Evolutionary conservation across 2,113 vertebrate species (phyloP), one percentile per base, ranked within the genome.

Genomic region (Leucopsar rothschildi): DNA sequence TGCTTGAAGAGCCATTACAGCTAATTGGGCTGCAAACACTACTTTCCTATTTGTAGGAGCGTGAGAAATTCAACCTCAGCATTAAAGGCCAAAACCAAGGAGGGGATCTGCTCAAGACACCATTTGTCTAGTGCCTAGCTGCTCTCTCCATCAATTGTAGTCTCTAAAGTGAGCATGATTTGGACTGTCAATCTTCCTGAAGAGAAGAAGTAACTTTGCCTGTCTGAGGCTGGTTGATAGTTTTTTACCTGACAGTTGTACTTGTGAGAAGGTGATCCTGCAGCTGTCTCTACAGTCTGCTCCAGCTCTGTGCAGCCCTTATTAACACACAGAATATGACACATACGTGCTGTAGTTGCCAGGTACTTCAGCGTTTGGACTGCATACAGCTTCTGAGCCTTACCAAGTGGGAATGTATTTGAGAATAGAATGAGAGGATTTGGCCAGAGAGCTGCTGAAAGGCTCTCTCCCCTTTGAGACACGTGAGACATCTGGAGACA

Each of bases 51-150:
- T 71, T 92, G 37, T 52, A 71, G 56, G 76, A 93, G 40, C 88
- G 20, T 86, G 85, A 92, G 91, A 96, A 96, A 94, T 93, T 80
- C 92, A 90, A 53, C 72, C 71, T 75, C 71, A 56, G 72, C 55
- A 86, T 59, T 78, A 83, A 86, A 86, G 47, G 76, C 71, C 71
- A 68, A 70, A 94, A 50, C 68, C 63, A 82, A 88, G 60, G 69
- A 94, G 49, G 9, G 64, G 71, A 59, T 86, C 71, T 73, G 29
- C 39, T 85, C 3, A 4, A 73, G 82, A 52, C 37, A 83, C 35
- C 39, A 29, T 59, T 80, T 71, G 68, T 93, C 63, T 86, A 23
- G 49, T 55, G 39, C 23, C 63, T 88, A 56, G 31, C 52, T 78
- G 35, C 4, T 80, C 16, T 82, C 33, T 81, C 70, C 23, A 11